Evolutionary conservation across 2,113 vertebrate species (phyloP), one percentile per base, ranked within the genome.

Genomic region (Notothenia rossii): DNA sequence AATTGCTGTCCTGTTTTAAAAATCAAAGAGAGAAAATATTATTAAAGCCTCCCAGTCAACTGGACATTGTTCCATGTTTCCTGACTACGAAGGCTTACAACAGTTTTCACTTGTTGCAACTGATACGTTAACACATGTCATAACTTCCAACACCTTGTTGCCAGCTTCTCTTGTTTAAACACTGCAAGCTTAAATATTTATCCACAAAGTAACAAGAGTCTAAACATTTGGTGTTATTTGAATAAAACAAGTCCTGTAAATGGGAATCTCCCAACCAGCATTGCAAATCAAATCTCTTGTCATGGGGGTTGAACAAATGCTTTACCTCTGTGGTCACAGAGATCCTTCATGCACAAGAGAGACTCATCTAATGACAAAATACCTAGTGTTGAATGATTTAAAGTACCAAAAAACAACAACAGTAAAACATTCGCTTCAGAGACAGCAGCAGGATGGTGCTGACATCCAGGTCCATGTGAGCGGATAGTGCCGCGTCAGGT

Each of bases 401-500:
- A 66, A 22, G 15, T 20, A 11, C 22, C 3, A 50, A 14, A 9
- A 40, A 40, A 40, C 36, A 40, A 40, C 36, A 74, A 54, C 10
- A 59, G 8, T 25, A 13, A 40, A 43, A 63, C 12, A 1, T 8
- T 33, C 15, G n/a, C 10, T 51, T 9, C 14, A 51, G 50, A 61
- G 33, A 68, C 29, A 14, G 11, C 20, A 46, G 36, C 36, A 18
- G 15, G 5, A 36, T 2, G 51, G 29, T 0, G 9, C 49, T 22
- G 51, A 82, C 48, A 51, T 61, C 20, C 60, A 77, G 22, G 54
- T 62, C 65, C 9, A 18, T 61, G 72, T 49, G 45, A 59, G 70
- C 10, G 10, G 43, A 43, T 10, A 79, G 55, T 20, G 6, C 53
- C 20, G 70, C 60, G 54, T 74, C 20, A 14, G 13, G 33, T 63